Base-by-base conservation (phyloP, 2,888 invertebrate species). In the Philonicus albiceps region DNA sequence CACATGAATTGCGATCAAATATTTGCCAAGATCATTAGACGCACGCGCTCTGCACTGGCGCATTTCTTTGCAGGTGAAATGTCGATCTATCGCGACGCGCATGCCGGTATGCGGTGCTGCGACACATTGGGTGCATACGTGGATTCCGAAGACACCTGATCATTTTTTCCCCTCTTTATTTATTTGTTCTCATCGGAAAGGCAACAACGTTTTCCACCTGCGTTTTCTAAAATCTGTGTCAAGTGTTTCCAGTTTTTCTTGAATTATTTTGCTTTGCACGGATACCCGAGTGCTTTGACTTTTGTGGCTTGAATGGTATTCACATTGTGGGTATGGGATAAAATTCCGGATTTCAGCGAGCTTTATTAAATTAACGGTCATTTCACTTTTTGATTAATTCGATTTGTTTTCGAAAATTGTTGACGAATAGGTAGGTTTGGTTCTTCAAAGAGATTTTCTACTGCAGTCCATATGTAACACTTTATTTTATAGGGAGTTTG, bases 171-270 rank as follows among this genome's bases (percentile, higher is more conserved):
- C 16, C 40, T 49, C 40, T 43, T 78, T 30, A 49, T 27, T 78
- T 78, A 78, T 11, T 78, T 49, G 22, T 53, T 78, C 78, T 49
- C 78, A 78, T 78, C 49, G 30, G 49, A 78, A 49, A 78, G 16
- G 53, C 78, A 78, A 49, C 64, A 27, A 27, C 22, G 64, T 78
- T 78, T 78, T 78, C 30, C 78, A 49, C 22, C 49, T 49, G 49
- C 27, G 43, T 49, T 78, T 78, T 49, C 43, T 78, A 30, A 78
- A 78, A 78, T 78, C 78, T 53, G 78, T 78, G 78, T 78, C 78
- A 78, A 78, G 78, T 78, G 78, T 78, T 78, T 78, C 78, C 78
- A 78, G 78, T 78, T 78, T 78, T 78, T 78, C 78, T 78, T 78
- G 43, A 78, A 78, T 78, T 49, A 78, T 78, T 49, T 76, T 40